phyloP scores from a whole-genome alignment of 2,113 vertebrate species.

The Ornithorhynchus anatinus region DNA sequence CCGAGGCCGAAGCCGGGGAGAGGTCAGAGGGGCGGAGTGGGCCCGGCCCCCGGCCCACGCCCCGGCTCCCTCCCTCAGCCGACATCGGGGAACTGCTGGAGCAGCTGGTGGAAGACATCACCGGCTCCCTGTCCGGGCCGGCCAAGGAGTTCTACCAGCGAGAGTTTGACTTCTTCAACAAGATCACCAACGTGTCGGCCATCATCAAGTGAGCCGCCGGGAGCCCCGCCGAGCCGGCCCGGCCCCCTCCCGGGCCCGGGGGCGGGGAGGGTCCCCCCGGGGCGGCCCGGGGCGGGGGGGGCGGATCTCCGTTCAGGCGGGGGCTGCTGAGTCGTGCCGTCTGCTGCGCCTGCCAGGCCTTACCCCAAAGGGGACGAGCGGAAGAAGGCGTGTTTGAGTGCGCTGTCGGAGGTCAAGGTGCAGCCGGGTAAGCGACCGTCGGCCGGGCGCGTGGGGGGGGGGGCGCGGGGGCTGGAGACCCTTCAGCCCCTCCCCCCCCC shows the following conservation, averaged over 20 bases:
- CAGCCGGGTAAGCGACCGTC: slow-evolving; percentile 85
- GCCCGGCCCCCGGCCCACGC: too few species aligned
- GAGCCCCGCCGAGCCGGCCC: not conserved
- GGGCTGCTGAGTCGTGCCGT: not conserved
- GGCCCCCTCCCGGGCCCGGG: too few species aligned
- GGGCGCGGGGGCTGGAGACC: too few species aligned
- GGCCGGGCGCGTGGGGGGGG: not conserved
- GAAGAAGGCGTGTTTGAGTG: slow-evolving; percentile 89
- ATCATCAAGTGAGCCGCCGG: slow-evolving; percentile 85
- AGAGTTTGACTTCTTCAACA: slow-evolving; percentile 98
- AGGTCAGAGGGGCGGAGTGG: too few species aligned
- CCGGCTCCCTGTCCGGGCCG: slow-evolving; percentile 87
- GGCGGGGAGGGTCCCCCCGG: not conserved
- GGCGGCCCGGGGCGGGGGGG: not conserved
- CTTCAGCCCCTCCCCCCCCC: not conserved
- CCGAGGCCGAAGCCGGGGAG: too few species aligned
- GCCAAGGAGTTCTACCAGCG: slow-evolving; percentile 96
- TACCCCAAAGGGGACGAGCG: slow-evolving; percentile 95
- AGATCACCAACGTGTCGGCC: slow-evolving; percentile 95
- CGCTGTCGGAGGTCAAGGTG: slow-evolving; percentile 92
- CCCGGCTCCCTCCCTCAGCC: slow-evolving; percentile 75
- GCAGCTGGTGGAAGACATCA: slow-evolving; percentile 93
- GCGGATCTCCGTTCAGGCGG: too few species aligned
- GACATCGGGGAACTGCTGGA: slow-evolving; percentile 95
- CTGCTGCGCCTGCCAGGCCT: slow-evolving; percentile 78